These are phyloP conservation scores for Chydorus sphaericus DNA, from an alignment of 2,888 invertebrate species.

Conservation along the genomic window DNA sequence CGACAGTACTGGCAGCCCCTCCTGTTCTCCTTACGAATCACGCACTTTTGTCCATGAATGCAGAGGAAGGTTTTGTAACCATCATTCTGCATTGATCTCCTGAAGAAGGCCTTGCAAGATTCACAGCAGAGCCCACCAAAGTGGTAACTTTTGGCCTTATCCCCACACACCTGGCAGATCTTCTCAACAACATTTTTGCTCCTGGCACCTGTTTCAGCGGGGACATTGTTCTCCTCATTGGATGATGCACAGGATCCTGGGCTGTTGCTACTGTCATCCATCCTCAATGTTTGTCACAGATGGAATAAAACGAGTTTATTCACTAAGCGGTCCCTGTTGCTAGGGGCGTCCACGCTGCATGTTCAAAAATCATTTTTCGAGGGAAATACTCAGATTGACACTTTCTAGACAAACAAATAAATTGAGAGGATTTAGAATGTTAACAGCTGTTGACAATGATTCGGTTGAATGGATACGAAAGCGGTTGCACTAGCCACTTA, in stretches of 20 bases:
- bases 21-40: slow-evolving; percentile 26
- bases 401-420: too few relatives aligned
- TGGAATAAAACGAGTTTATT: neutral
- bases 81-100: slow-evolving; percentile 28
- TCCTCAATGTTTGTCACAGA: neutral
- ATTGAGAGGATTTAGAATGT: too few relatives aligned
- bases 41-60: slow-evolving; percentile 25
- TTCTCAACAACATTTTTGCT: too few relatives aligned
- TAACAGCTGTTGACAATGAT: too few relatives aligned
- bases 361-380: too few relatives aligned
- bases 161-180: slow-evolving; percentile 28
- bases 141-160: slow-evolving; percentile 29
- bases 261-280: neutral
- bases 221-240: neutral
- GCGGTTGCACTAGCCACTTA: too few relatives aligned
- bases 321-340: too few relatives aligned
- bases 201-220: neutral
- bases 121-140: slow-evolving; percentile 31
- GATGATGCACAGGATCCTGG: neutral
- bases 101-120: slow-evolving; percentile 30
- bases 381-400: too few relatives aligned
- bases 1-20: slow-evolving; percentile 29
- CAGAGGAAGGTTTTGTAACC: slow-evolving; percentile 27
- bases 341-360: too few relatives aligned
- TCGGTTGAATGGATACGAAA: too few relatives aligned